A percentile compares a stretch with the other conserved stretches of the same genome.
Evolutionary conservation across 2,888 invertebrate genomes (phyloP).

Genomic region (Drosophila ezoana): DNA sequence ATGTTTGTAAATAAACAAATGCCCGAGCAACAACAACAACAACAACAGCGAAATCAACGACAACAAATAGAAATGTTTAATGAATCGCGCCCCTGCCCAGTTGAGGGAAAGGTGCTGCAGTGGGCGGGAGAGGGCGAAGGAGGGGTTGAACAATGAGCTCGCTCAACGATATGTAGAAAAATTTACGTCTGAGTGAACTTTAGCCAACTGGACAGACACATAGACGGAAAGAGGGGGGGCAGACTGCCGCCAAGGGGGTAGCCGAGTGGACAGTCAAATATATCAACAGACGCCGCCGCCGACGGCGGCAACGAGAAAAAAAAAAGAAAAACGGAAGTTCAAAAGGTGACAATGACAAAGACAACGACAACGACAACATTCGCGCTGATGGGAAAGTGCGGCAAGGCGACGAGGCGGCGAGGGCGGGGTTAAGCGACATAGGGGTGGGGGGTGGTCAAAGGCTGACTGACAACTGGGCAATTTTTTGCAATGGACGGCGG

Average conservation of each 20-base stretch:
- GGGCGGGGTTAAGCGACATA: neutral
- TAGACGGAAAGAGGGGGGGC: neutral
- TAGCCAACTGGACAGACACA: conserved; percentile 35
- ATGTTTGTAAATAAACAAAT: conserved; percentile 71
- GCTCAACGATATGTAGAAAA: conserved; percentile 63
- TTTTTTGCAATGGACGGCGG: conserved; percentile 60
- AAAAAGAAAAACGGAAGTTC: conserved; percentile 70
- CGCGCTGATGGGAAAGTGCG: conserved; percentile 11
- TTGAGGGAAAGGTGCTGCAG: conserved; percentile 10
- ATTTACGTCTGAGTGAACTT: conserved; percentile 71
- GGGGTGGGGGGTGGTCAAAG: neutral
- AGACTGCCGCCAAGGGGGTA: neutral
- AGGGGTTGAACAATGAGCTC: conserved; percentile 53
- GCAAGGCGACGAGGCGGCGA: neutral
- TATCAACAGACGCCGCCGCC: conserved; percentile 55
- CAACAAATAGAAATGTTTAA: conserved; percentile 76
- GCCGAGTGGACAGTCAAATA: conserved; percentile 43
- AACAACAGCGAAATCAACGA: conserved; percentile 19
- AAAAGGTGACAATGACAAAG: conserved; percentile 73
- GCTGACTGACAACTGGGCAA: conserved; percentile 39
- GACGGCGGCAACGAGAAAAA: conserved; percentile 20
- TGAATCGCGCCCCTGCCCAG: conserved; percentile 55
- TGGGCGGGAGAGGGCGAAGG: neutral
- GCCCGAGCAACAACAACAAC: conserved; percentile 39
- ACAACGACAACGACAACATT: conserved; percentile 20